A percentile compares a stretch with the other conserved stretches of the same genome.
Evolutionary conservation across 1,140 invertebrate genomes (phyloP).

Genomic region (Drosophila pruinosa): DNA sequence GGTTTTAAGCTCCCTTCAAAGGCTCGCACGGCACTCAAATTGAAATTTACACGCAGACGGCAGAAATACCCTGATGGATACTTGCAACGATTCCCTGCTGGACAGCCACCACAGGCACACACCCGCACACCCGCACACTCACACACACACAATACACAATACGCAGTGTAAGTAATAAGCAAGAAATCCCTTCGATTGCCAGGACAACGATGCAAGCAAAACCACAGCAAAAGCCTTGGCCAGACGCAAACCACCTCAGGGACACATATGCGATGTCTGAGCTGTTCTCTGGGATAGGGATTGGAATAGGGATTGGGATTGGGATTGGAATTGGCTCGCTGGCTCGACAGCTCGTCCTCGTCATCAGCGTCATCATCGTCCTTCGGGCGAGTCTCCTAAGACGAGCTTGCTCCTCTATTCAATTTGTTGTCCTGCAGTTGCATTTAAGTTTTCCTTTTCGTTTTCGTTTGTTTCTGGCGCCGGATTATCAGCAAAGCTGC

Average conservation of each 20-base stretch:
- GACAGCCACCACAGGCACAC: not conserved
- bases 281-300: constrained; percentile 1
- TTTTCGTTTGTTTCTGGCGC: constrained; percentile 60
- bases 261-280: constrained; percentile 35
- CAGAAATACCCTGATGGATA: constrained; percentile 26
- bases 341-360: constrained; percentile 7
- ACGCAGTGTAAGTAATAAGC: constrained; percentile 39
- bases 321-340: constrained; percentile 1
- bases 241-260: constrained; percentile 19
- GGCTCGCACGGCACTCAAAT: constrained; percentile 71
- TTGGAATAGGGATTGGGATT: not conserved
- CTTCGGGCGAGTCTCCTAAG: constrained; percentile 16
- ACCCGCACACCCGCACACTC: not conserved
- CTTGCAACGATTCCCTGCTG: not conserved
- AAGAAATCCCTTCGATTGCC: constrained; percentile 32
- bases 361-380: constrained; percentile 10
- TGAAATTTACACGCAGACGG: constrained; percentile 69
- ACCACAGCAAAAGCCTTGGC: constrained; percentile 7
- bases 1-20: constrained; percentile 49
- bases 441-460: constrained; percentile 64
- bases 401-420: constrained; percentile 16
- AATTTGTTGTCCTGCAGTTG: constrained; percentile 50
- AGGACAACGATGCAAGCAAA: not conserved
- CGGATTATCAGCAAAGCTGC: constrained; percentile 71
- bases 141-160: constrained; percentile 3